Percentiles rank a stretch among this genome's conserved stretches.
Conservation (phyloP, 2,113 vertebrate genomes). For the Corvus cornix region DNA sequence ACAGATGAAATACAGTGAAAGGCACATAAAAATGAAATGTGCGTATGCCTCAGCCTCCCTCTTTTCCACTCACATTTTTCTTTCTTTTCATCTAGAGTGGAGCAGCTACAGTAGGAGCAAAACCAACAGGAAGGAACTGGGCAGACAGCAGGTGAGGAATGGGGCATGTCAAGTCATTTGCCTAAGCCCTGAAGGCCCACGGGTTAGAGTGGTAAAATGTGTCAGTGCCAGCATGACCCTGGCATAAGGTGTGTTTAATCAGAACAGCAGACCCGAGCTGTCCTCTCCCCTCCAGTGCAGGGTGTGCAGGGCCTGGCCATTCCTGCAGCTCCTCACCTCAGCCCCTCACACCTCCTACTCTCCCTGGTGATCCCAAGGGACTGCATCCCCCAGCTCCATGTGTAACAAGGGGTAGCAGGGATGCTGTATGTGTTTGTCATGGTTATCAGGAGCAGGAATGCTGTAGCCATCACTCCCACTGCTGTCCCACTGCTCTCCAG, state of each 20-base stretch:
- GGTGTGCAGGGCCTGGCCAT: not conserved
- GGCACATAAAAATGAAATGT: not conserved
- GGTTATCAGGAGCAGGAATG: not conserved
- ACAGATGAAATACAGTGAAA: not conserved
- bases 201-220: not conserved
- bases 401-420: accelerated
- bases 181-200: not conserved
- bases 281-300: not conserved
- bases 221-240: not conserved
- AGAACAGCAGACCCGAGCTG: not conserved
- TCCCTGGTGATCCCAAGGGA: accelerated
- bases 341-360: not conserved
- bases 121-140: not conserved
- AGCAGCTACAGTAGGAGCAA: not conserved
- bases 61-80: not conserved
- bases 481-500: not conserved
- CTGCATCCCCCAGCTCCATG: accelerated
- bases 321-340: not conserved
- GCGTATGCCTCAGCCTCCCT: not conserved
- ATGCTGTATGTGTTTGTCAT: not conserved
- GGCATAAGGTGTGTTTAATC: not conserved
- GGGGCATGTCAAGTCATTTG: not conserved
- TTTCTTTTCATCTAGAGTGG: not conserved
- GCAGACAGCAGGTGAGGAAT: not conserved
- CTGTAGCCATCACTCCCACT: not conserved